Conservation (phyloP, 2,113 vertebrate species). For the Macaca fascicularis region T2T-MFA8v1.1 NC_088385.1:56937501-56938000, state of each 20-base stretch:
- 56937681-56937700: background rate
- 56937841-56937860: background rate
- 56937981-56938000: constrained; percentile 96
- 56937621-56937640: background rate
- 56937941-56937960: constrained; percentile 95
- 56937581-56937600: background rate
- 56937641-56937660: background rate
- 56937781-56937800: background rate
- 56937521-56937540: constrained; percentile 91
- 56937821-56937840: background rate
- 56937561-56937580: background rate
- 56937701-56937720: background rate
- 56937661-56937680: background rate
- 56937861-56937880: background rate
- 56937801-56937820: background rate
- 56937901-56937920: constrained; percentile 91
- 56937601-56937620: background rate
- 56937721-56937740: background rate
- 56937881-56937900: background rate
- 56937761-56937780: background rate
- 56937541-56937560: background rate
- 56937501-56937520: constrained; percentile 98
- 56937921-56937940: constrained; percentile 90
- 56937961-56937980: constrained; percentile 95
- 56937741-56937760: background rate